Evolutionary conservation across 2,888 invertebrate genomes (phyloP).

Genomic region (Ophion obscuratus): DNA sequence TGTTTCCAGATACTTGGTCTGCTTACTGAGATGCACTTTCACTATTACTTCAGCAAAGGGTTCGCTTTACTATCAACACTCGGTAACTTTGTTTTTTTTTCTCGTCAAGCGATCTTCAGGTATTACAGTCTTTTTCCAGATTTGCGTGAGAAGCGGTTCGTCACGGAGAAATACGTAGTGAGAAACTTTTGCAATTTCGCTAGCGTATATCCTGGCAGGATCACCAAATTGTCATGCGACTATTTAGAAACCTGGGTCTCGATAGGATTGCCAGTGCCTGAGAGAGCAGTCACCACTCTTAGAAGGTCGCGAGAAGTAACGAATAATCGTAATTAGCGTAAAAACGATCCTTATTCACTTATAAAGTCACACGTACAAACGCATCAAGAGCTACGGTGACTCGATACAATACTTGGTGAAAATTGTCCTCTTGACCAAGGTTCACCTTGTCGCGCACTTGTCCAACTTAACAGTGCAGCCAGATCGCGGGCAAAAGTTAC

Average conservation of each 20-base stretch:
- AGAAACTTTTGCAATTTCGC: constrained; percentile 25
- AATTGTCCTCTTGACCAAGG: too few species aligned
- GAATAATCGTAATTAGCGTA: too few species aligned
- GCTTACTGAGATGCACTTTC: constrained; percentile 22
- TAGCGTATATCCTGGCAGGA: too few species aligned
- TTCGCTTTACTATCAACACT: constrained; percentile 28
- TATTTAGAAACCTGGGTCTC: constrained; percentile 1
- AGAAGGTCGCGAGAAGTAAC: not conserved
- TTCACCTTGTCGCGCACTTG: too few species aligned
- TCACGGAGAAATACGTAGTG: constrained; percentile 48
- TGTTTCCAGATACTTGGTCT: constrained; percentile 25
- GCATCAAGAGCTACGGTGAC: too few species aligned
- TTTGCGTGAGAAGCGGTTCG: constrained; percentile 14
- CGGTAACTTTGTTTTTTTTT: constrained; percentile 2
- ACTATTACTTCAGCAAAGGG: constrained; percentile 14
- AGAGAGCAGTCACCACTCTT: constrained; percentile 44
- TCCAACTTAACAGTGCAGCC: too few species aligned
- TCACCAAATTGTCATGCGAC: constrained; percentile 34
- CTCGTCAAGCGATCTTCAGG: not conserved
- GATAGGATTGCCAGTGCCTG: constrained; percentile 32
- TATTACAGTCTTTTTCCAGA: constrained; percentile 16
- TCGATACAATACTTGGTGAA: too few species aligned
- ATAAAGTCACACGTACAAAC: too few species aligned
- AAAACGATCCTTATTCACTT: too few species aligned
- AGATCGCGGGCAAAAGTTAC: too few species aligned